Evolutionary conservation across 2,113 vertebrate genomes (phyloP), one percentile per base, ranked within the genome.

Genomic region (Labeo rohita): DNA sequence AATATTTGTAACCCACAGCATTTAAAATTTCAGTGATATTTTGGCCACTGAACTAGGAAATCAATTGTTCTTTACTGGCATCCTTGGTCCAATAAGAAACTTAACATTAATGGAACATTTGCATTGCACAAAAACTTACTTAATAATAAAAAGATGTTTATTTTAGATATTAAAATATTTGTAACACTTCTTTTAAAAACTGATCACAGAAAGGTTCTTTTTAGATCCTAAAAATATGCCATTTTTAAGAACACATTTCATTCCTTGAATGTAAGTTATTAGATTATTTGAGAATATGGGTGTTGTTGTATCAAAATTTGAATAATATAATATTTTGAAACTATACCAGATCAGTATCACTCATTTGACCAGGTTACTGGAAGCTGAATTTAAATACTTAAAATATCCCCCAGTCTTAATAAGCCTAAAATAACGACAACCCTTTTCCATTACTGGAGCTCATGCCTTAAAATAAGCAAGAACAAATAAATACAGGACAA

Each of bases 401-500:
- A 94, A 93, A 94, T 72, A 77, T 36, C 92, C 92, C 68, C n/a
- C n/a, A 45, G 39, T 63, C 82, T 84, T 75, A 88, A 88, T 39
- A 50, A 79, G 88, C 84, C 89, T 86, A 89, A 93, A 91, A 89
- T 81, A 92, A 93, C 87, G 80, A 49, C 63, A 91, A 80, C 65
- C 85, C 85, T 50, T n/a, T 78, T 89, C 80, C 80, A 90, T 89
- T 93, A 85, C 85, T 54, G 56, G 80, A 90, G 79, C 68, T 84
- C 83, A 74, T 86, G 89, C 47, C 92, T 91, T 92, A 93, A 93
- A 93, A 92, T 93, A 94, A 89, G 78, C 1, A 0, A 68, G 86
- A 92, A 92, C 90, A 93, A 93, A 94, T 90, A 94, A 93, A 94
- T 90, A 93, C 3, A 36, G 43, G 59, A 92, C 91, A 93, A 88